Evolutionary conservation across 2,113 vertebrate genomes (phyloP), one percentile per base, ranked within the genome.

Genomic region (Catharus bicknelli): DNA sequence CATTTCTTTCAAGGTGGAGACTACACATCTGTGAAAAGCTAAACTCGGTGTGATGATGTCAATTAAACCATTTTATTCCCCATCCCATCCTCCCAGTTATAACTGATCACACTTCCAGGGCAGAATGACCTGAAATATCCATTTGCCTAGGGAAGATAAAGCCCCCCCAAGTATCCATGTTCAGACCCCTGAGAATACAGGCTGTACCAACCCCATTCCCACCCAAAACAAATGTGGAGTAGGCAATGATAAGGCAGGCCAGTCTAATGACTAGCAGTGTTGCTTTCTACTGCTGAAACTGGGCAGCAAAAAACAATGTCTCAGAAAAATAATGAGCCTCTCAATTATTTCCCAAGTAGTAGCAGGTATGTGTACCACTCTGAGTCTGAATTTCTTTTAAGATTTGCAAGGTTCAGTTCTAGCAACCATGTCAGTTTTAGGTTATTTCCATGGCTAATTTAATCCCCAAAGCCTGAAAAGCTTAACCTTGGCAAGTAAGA

Each of bases 341-440:
- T 36, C 14, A 32, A 42, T 54, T 67, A n/a, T 32, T 82, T 36
- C 48, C 78, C 40, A 36, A 43, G 11, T 12, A 59, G 32, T 26
- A 59, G 8, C 20, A 78, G 42, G 14, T 67, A 86, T 1, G 1
- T 1, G 1, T 11, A 55, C 2, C n/a, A 78, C 10, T 5, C 29
- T 18, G 19, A 6, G 11, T 32, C 58, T 61, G 26, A 61, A 22
- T 32, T 29, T 10, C 19, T 38, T 68, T 50, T 55, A 43, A 78
- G 9, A 12, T 81, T 66, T 59, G 8, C 25, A 84, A 59, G 38
- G 51, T 32, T 64, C 42, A 42, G 26, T n/a, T 87, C 50, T 32
- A 75, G 23, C 32, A 85, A 13, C 2, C 11, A 2, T 11, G 79
- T n/a, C 23, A 57, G 7, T 73, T 89, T 76, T 26, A 79, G 20